Evolutionary conservation across 1,140 invertebrate species (phyloP).

Genomic region (Drosophila subobscura): DNA sequence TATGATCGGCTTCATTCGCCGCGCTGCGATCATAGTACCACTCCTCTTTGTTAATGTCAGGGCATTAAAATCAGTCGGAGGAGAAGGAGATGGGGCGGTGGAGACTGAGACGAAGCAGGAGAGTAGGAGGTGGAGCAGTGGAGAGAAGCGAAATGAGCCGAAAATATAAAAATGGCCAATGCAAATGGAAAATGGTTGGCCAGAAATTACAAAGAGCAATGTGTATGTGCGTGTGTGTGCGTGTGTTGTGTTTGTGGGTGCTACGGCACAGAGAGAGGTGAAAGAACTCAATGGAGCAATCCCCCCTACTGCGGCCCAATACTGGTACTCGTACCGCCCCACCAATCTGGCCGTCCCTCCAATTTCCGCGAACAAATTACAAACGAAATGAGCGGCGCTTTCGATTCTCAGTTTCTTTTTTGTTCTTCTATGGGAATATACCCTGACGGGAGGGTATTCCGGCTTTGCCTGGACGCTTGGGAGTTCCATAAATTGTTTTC

Average conservation of each 20-base stretch:
- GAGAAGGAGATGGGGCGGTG: background rate
- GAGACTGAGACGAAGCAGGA: background rate
- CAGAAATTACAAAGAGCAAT: constrained; percentile 74
- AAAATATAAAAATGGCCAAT: constrained; percentile 75
- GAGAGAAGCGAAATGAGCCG: constrained; percentile 63
- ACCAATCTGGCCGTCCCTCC: constrained; percentile 6
- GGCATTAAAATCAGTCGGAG: background rate
- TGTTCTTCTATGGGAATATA: background rate
- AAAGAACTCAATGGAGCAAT: constrained; percentile 24
- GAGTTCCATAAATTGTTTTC: too few relatives aligned
- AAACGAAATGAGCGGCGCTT: constrained; percentile 68
- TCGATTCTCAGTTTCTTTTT: constrained; percentile 14
- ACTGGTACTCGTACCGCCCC: background rate
- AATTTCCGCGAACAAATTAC: constrained; percentile 67
- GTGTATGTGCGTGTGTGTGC: constrained; percentile 13
- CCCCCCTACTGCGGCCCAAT: background rate
- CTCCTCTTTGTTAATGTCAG: too few relatives aligned
- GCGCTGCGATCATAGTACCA: too few relatives aligned
- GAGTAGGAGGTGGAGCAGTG: background rate
- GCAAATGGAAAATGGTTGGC: constrained; percentile 74
- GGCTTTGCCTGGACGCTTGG: background rate
- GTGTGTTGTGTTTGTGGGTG: constrained; percentile 2
- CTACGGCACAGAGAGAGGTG: constrained; percentile 14
- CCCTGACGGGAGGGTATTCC: background rate
- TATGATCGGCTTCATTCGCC: too few relatives aligned